phyloP scores from a whole-genome alignment of 2,888 invertebrate genomes.

The Drosophila emarginata region DNA sequence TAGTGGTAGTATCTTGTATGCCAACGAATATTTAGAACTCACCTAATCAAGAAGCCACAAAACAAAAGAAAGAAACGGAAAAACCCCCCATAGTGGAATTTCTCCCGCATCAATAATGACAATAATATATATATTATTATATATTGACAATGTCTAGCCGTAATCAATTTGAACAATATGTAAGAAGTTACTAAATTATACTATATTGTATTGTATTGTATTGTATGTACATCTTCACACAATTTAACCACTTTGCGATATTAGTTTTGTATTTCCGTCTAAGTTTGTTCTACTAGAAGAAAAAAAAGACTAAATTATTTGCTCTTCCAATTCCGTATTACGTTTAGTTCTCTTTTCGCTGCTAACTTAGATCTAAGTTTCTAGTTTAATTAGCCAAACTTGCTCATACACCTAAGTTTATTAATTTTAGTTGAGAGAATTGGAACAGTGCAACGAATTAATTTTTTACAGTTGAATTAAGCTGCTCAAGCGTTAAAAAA shows the following conservation, averaged over 20 bases:
- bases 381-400: constrained; percentile 73
- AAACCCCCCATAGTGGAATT: constrained; percentile 72
- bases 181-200: constrained; percentile 61
- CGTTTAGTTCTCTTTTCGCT: constrained; percentile 50
- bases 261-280: constrained; percentile 54
- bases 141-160: constrained; percentile 60
- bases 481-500: constrained; percentile 27
- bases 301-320: constrained; percentile 73
- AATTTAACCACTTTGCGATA: constrained; percentile 61
- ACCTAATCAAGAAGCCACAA: constrained; percentile 38
- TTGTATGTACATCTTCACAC: constrained; percentile 28
- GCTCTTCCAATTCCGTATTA: constrained; percentile 66
- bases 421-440: constrained; percentile 55
- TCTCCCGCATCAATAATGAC: constrained; percentile 77
- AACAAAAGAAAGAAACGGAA: constrained; percentile 22
- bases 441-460: constrained; percentile 50
- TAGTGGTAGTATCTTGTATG: constrained; percentile 56
- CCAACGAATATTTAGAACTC: constrained; percentile 56
- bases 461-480: constrained; percentile 40
- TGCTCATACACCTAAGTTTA: constrained; percentile 63
- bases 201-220: constrained; percentile 5
- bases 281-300: constrained; percentile 52
- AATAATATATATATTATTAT: constrained; percentile 69
- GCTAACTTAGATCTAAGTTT: constrained; percentile 51
- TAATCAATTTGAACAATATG: constrained; percentile 45